Base-by-base conservation (phyloP, 1,140 invertebrate genomes). In the Pollicipes pollicipes region DNA sequence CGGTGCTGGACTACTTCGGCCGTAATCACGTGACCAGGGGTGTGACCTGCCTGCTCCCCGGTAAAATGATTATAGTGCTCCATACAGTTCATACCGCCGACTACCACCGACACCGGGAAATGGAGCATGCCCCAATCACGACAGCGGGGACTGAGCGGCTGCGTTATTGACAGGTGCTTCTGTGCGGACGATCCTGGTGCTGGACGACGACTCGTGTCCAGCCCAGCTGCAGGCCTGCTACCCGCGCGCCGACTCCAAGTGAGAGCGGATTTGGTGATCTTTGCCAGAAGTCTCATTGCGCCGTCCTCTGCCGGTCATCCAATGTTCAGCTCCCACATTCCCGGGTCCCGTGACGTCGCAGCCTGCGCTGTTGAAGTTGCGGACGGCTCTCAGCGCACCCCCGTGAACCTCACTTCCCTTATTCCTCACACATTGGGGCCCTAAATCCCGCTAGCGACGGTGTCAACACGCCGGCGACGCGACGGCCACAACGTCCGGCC, bases 181-280 rank as follows among this genome's bases (percentile, higher is more conserved):
- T 1, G 75, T 80, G 0, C 82, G 88, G 71, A 92, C 90, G 1
- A 84, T 91, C 58, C 82, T 95, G 66, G 87, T 90, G 35, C 80
- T 96, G 72, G 91, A 95, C 77, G 91, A 95, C 74, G 90, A 91
- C 75, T 88, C 91, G 0, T 83, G 90, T 69, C 93, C 92, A 0
- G 91, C 91, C 0, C 90, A 90, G 67, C 79, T 96, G 35, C 90
- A 94, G 80, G 89, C 90, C 35, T 95, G 92, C 77, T 91, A 95
- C 81, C 92, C 92, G 0, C 87, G 88, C 78, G 91, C 92, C 73
- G 91, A 94, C 79, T 72, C 74, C 21, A 72, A 73, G 45, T 58
- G 45, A 58, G 45, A 58, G 17, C 45, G 17, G n/a, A n/a, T n/a
- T n/a, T n/a, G n/a, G n/a, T n/a, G n/a, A n/a, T n/a, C n/a, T n/a